Evolutionary conservation across 37 sponge, comb jelly and placozoan species (phyloP).

Genomic region (Haliclona indistincta): DNA sequence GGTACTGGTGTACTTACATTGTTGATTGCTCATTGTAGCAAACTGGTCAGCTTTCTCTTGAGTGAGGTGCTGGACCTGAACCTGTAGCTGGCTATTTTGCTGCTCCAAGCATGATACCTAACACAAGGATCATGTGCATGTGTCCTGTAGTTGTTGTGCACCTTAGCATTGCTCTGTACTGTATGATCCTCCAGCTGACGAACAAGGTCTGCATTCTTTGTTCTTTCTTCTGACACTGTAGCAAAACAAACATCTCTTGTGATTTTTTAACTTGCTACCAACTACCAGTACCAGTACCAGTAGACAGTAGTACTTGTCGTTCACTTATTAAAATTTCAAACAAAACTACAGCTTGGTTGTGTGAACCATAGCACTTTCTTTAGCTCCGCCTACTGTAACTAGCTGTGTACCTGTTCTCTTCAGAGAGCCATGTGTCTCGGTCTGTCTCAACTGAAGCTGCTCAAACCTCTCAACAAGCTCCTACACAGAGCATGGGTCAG

Average conservation of each 20-base stretch:
- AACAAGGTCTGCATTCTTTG: neutral
- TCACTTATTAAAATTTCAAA: too few species aligned
- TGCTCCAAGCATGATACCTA: too few species aligned
- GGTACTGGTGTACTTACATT: too few species aligned
- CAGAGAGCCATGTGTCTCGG: neutral
- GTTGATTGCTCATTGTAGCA: too few species aligned
- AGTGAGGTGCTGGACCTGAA: neutral
- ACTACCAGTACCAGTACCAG: neutral
- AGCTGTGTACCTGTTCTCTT: constrained; percentile 33
- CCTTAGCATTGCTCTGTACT: too few species aligned
- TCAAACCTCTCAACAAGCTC: constrained; percentile 38
- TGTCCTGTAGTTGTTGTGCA: too few species aligned
- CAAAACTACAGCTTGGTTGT: too few species aligned
- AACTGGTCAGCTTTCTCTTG: constrained; percentile 18
- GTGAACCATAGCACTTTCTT: too few species aligned
- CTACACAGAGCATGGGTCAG: constrained; percentile 1
- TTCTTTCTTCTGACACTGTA: constrained; percentile 6
- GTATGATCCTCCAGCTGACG: neutral
- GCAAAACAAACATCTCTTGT: neutral
- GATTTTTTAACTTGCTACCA: neutral
- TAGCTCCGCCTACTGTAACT: too few species aligned
- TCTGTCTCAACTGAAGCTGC: constrained; percentile 23
- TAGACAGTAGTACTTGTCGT: neutral
- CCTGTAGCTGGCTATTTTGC: too few species aligned
- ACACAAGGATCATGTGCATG: too few species aligned